These are phyloP conservation scores for Glaucidium brasilianum DNA, from an alignment of 2,113 vertebrate genomes.

Conservation along the genomic window DNA sequence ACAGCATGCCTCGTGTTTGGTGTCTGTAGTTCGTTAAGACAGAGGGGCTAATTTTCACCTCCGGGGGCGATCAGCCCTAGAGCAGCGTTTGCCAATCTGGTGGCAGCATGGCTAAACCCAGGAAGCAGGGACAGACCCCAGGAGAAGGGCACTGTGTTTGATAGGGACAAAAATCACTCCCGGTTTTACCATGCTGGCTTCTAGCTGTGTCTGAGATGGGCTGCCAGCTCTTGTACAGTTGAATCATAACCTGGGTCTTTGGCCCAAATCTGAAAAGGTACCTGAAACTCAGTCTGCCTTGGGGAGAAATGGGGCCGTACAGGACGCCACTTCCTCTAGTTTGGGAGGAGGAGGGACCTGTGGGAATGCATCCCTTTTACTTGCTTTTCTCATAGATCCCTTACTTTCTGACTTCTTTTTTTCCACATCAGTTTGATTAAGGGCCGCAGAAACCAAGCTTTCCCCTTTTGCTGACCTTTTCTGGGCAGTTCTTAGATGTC, in stretches of 20 bases:
- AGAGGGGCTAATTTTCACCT: not conserved
- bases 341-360: not conserved
- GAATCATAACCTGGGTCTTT: not conserved
- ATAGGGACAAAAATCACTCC: not conserved
- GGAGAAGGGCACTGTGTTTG: not conserved
- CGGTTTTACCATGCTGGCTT: not conserved
- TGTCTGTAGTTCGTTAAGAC: not conserved
- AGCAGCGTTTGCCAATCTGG: not conserved
- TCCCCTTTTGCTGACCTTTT: not conserved
- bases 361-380: not conserved
- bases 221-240: not conserved
- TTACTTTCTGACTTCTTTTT: not conserved
- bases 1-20: not conserved
- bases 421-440: not conserved
- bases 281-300: not conserved
- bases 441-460: not conserved
- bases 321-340: not conserved
- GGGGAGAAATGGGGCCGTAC: not conserved
- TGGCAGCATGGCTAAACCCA: not conserved
- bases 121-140: not conserved
- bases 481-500: not conserved
- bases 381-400: not conserved
- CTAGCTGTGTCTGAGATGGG: not conserved
- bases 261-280: not conserved
- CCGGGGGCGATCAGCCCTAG: not conserved